Percentiles rank a stretch among this genome's conserved stretches.
These are phyloP conservation scores for Notothenia rossii DNA, from an alignment of 2,113 vertebrate species.

Conservation along the genomic window DNA sequence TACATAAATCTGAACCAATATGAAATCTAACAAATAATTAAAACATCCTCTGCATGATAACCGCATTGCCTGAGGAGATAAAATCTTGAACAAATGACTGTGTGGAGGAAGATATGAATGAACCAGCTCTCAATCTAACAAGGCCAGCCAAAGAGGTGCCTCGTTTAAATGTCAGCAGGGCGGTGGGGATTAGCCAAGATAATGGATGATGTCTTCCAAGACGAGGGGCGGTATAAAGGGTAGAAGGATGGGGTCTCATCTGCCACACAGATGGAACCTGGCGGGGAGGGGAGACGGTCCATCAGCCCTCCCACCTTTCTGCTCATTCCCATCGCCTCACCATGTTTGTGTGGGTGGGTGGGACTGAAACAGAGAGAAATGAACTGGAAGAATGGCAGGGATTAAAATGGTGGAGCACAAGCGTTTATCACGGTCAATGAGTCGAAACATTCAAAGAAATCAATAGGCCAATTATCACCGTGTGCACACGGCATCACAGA, in stretches of 20 bases:
- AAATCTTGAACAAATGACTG: not conserved
- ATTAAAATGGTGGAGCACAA: constrained; percentile 30
- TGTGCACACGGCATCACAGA: constrained; percentile 4
- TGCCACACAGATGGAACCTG: constrained; percentile 68
- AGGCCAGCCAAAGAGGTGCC: constrained; percentile 7
- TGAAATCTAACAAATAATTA: constrained; percentile 8
- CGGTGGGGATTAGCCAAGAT: constrained; percentile 56
- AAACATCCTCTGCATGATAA: constrained; percentile 11
- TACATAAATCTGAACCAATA: constrained; percentile 1
- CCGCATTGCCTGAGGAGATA: not conserved
- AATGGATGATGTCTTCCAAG: constrained; percentile 46
- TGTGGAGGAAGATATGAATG: constrained; percentile 4
- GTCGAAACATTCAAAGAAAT: constrained; percentile 29
- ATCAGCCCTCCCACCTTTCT: constrained; percentile 63
- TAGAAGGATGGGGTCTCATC: constrained; percentile 59
- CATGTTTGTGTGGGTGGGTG: constrained; percentile 10
- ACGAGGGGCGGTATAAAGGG: constrained; percentile 23
- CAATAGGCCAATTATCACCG: constrained; percentile 33
- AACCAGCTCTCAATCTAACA: constrained; percentile 17
- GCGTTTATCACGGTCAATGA: constrained; percentile 48
- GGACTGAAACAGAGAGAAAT: constrained; percentile 42
- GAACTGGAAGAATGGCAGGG: constrained; percentile 30
- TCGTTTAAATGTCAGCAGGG: constrained; percentile 67
- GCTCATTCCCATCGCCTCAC: constrained; percentile 36
- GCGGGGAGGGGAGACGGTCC: constrained; percentile 64